phyloP scores from a whole-genome alignment of 2,113 vertebrate species.

The Platichthys flesus region DNA sequence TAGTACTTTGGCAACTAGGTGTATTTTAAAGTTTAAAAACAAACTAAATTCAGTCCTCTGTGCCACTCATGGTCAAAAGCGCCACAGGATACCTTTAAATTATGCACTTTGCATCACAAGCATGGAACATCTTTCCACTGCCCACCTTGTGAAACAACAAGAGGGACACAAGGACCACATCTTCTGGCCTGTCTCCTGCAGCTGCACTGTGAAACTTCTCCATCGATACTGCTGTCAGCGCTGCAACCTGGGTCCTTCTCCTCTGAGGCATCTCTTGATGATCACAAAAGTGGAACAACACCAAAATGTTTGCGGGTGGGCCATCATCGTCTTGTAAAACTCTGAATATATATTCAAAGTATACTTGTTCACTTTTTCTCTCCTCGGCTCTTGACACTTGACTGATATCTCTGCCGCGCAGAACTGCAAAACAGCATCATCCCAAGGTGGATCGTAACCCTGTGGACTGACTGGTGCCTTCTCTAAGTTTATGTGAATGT shows the following conservation, averaged over 20 bases:
- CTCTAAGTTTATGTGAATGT: slow-evolving; percentile 59
- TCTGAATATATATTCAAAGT: slow-evolving; percentile 40
- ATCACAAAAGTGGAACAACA: slow-evolving; percentile 51
- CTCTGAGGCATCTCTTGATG: slow-evolving; percentile 21
- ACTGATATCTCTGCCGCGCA: slow-evolving; percentile 57
- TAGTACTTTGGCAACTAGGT: not conserved
- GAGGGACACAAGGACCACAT: slow-evolving; percentile 49
- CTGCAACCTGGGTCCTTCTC: slow-evolving; percentile 22
- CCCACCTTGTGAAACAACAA: slow-evolving; percentile 41
- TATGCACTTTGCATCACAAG: slow-evolving; percentile 22
- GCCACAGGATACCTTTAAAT: slow-evolving; percentile 20
- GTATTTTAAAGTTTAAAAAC: not conserved
- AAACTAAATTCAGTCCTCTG: not conserved
- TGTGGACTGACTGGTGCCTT: slow-evolving; percentile 48
- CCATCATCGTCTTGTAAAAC: slow-evolving; percentile 44
- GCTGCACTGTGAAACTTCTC: slow-evolving; percentile 58
- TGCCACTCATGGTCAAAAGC: not conserved
- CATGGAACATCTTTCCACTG: slow-evolving; percentile 26
- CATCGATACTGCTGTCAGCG: slow-evolving; percentile 64
- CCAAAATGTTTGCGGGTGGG: slow-evolving; percentile 28
- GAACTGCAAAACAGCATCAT: slow-evolving; percentile 65
- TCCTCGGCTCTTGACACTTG: slow-evolving; percentile 22
- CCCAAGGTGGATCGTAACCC: slow-evolving; percentile 70
- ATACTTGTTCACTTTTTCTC: slow-evolving; percentile 46
- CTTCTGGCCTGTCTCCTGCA: slow-evolving; percentile 44